phyloP scores from a whole-genome alignment of 2,113 vertebrate genomes.

The Rhynchomys soricoides region DNA sequence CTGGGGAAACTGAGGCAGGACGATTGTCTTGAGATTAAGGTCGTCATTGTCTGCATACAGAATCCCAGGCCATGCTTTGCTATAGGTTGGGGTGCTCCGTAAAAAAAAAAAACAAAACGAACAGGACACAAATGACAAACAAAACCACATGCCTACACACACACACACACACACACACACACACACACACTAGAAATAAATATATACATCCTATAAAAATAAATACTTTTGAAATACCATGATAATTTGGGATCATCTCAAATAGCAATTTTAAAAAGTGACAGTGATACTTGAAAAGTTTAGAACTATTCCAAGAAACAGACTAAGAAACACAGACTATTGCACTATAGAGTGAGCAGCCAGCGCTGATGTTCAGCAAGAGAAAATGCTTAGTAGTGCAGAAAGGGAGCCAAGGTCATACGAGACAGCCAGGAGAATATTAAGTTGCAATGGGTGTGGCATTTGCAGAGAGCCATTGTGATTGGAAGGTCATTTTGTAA shows the following conservation, averaged over 20 bases:
- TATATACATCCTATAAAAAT: conserved; percentile 33
- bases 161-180: not conserved
- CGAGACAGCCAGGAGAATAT: not conserved
- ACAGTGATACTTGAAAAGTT: conserved; percentile 40
- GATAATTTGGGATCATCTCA: conserved; percentile 27
- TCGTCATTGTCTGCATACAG: not conserved
- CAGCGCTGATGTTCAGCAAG: not conserved
- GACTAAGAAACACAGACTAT: not conserved
- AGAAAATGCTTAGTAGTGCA: conserved; percentile 51
- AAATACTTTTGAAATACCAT: conserved; percentile 49
- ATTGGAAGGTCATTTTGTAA: not conserved
- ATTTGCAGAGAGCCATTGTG: not conserved
- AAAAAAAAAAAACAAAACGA: not conserved
- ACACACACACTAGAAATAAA: not conserved
- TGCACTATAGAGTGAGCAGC: not conserved
- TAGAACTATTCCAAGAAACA: conserved; percentile 26
- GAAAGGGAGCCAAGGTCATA: not conserved
- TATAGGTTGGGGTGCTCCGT: not conserved
- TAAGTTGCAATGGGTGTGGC: not conserved
- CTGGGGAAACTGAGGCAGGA: not conserved
- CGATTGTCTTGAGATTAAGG: not conserved
- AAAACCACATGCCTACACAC: no score
- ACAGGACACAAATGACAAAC: not conserved
- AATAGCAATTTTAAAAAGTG: conserved; percentile 13
- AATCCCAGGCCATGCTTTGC: not conserved